A percentile compares a stretch with the other conserved stretches of the same genome.
These are phyloP conservation scores for Epirrita christyi DNA, from an alignment of 2,888 invertebrate genomes.

Conservation along the genomic window DNA sequence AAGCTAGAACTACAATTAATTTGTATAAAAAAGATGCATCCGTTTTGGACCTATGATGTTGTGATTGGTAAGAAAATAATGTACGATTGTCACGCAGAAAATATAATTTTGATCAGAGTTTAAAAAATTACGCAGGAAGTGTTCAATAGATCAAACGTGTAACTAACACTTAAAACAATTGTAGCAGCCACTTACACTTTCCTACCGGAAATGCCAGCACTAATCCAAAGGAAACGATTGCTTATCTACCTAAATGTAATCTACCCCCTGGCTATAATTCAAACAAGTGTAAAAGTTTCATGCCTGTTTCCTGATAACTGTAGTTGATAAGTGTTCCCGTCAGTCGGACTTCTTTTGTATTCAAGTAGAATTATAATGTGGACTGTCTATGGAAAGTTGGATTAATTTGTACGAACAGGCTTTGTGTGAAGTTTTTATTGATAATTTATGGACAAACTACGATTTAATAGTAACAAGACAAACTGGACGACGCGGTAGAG, in stretches of 20 bases:
- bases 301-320: conserved; percentile 26
- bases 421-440: neutral
- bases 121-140: neutral
- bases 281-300: conserved; percentile 27
- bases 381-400: neutral
- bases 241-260: conserved; percentile 34
- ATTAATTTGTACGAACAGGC: neutral
- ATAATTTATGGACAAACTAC: no score
- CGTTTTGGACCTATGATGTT: no score
- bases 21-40: no score
- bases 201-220: conserved; percentile 28
- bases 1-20: no score
- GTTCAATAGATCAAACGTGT: conserved; percentile 1
- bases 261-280: conserved; percentile 33
- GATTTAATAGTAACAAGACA: no score
- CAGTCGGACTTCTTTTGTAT: conserved; percentile 16
- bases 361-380: conserved; percentile 16
- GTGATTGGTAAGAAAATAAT: no score
- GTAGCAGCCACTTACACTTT: conserved; percentile 22
- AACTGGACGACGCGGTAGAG: no score
- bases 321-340: conserved; percentile 18
- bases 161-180: conserved; percentile 9
- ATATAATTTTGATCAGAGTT: no score
- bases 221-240: conserved; percentile 36
- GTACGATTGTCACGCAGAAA: no score